Conservation (phyloP, 2,113 vertebrate genomes). For the Thermophis baileyi region DNA sequence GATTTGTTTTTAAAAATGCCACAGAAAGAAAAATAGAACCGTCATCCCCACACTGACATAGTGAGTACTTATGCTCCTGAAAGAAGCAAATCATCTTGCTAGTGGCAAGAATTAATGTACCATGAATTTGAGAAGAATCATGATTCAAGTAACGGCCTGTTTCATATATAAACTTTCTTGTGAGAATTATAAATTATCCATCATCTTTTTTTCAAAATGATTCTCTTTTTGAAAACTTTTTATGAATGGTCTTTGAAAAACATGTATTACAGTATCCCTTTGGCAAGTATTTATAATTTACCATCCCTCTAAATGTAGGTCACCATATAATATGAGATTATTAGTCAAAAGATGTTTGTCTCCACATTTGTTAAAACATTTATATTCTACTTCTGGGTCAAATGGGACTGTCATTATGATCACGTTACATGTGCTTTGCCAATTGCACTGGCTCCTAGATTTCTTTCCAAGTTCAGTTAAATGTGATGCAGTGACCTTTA, state of each 20-base stretch:
- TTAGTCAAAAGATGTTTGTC: neutral
- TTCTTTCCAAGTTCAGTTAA: neutral
- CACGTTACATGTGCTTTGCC: neutral
- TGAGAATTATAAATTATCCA: neutral
- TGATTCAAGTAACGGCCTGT: neutral
- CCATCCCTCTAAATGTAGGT: neutral
- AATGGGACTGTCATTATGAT: neutral
- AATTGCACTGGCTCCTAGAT: neutral
- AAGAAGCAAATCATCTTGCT: neutral
- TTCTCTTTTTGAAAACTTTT: neutral
- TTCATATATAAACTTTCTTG: neutral
- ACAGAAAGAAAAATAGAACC: neutral
- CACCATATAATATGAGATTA: neutral
- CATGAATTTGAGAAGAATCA: neutral
- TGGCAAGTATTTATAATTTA: neutral
- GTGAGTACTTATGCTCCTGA: neutral
- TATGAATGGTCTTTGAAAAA: neutral
- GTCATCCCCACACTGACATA: neutral
- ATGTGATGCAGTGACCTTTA: neutral
- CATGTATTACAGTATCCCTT: neutral
- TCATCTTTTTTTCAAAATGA: neutral
- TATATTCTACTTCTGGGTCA: neutral
- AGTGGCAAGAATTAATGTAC: neutral
- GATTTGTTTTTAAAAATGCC: neutral
- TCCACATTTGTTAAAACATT: neutral